Evolutionary conservation across 2,797 vertebrate species (phyloP), one percentile per base, ranked within the genome.

Genomic region (Enteromius afrohamiltoni): DNA sequence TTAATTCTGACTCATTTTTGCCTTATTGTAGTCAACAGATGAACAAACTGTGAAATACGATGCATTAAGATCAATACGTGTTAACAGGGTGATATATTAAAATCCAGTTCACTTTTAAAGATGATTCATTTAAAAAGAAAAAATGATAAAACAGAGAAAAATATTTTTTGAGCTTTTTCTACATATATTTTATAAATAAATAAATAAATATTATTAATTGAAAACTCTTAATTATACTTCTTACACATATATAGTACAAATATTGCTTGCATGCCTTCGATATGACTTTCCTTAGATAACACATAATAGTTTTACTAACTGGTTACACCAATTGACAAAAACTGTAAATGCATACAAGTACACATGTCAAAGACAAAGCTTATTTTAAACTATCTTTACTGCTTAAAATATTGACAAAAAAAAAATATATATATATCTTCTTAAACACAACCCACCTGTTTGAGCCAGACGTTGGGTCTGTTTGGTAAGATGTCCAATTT

Each of bases 401-500:
- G 10, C 3, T 37, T 42, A 51, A 13, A 60, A 60, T 60, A 60
- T 4, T 58, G n/a, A 23, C 53, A 8, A 37, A 42, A 42, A 42
- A 64, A 29, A 26, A 14, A 6, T 1, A 69, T 14, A 23, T 17
- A 64, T 1, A 53, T 4, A 13, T 53, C 29, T 53, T 74, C 34
- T 74, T 21, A 37, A 74, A n/a, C 7, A 34, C 16, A 80, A 91
- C 93, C 10, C 96, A 97, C 96, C 95, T 95, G 95, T 92, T 92
- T 96, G 6, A 97, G 93, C 94, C 92, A 90, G 60, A 96, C 86
- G 6, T 83, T 87, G 62, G 92, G 92, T 80, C 90, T 91, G 88
- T 85, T 92, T 88, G 94, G 93, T 83, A 95, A 87, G 13, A 95
- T 92, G 84, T 96, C 96, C 94, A 96, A 86, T 76, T 86, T 91